Evolutionary conservation across 2,797 vertebrate genomes (phyloP), one percentile per base, ranked within the genome.

Genomic region (Alectoris magna): DNA sequence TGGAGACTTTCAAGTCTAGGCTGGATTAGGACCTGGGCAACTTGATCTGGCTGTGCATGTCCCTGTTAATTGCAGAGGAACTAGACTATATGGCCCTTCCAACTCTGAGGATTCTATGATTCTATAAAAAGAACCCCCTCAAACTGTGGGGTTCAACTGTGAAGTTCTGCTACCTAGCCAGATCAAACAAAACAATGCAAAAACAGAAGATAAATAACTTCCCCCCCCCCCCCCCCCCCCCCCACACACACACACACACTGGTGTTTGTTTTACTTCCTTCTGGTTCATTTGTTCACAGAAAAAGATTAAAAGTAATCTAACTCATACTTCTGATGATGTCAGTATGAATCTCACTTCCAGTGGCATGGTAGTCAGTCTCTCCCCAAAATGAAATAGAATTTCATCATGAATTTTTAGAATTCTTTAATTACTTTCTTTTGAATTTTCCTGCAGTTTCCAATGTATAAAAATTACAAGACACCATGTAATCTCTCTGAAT

Each of bases 361-460:
- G 11, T 27, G 5, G 18, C 14, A 63, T 8, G 1, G 4, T n/a
- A 77, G 21, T 8, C 3, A 1, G 7, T 1, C 19, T 6, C 2
- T 7, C 19, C 23, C 23, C 9, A 13, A 19, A 58, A n/a, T 4
- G 2, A 34, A 11, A 44, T 36, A 17, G 18, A 9, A 43, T 3
- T 70, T 18, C 38, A 10, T 21, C 22, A 38, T 38, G 24, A 83
- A 34, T n/a, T 6, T 26, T 74, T 59, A 11, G 17, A 2, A 43
- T 81, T 71, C 39, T 82, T 4, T 56, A 9, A 11, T 41, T 73
- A 22, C 4, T 62, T 59, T 44, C 17, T 59, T 90, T 71, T 64
- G 22, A 88, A 70, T 8, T 58, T 19, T 51, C 34, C 34, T 53
- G 15, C 16, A 56, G 36, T 49, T 71, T 59, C 18, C 29, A 26